Conservation (phyloP, 2,888 invertebrate species). For the Tenthredo distinguenda region DNA sequence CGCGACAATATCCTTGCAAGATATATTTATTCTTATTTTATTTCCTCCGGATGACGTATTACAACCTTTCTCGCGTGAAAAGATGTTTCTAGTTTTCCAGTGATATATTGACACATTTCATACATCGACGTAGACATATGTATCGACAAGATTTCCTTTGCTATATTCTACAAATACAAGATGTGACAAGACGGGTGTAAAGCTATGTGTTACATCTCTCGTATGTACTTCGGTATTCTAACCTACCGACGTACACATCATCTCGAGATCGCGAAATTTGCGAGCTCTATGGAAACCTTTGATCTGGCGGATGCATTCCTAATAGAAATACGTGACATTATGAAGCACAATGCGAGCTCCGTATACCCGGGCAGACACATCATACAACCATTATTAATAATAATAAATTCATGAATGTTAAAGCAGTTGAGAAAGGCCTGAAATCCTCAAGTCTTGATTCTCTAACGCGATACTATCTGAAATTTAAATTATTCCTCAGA, state of each 20-base stretch:
- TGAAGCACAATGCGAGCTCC: background rate
- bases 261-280: background rate
- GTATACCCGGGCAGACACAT: background rate
- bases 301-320: background rate
- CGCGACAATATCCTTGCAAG: background rate
- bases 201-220: too few relatives aligned
- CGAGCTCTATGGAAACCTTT: constrained; percentile 2
- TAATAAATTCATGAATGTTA: background rate
- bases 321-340: background rate
- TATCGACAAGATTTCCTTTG: background rate
- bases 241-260: background rate
- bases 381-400: background rate
- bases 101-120: background rate
- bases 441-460: background rate
- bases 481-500: background rate
- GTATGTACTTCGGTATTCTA: too few relatives aligned
- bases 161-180: background rate
- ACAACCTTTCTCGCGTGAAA: background rate
- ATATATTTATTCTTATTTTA: background rate
- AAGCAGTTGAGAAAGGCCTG: background rate
- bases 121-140: background rate
- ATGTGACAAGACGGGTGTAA: background rate
- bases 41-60: background rate
- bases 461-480: background rate
- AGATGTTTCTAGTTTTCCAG: background rate